Conservation (phyloP, 2,797 vertebrate genomes). For the Rhyacichthys aspro region DNA sequence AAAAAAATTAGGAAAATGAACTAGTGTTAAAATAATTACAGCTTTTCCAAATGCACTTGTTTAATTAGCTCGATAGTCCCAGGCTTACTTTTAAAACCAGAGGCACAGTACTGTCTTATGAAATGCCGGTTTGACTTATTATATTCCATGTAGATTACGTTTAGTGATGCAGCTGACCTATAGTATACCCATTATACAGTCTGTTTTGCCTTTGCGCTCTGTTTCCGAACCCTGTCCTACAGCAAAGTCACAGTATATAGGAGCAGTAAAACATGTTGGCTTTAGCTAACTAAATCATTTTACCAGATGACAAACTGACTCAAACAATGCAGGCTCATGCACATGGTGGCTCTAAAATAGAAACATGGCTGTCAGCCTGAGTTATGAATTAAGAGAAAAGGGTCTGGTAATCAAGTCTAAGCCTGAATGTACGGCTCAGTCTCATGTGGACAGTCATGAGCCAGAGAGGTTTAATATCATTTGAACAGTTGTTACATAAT, state of each 20-base stretch:
- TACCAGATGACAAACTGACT: slow-evolving; percentile 37
- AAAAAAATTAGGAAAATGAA: background rate
- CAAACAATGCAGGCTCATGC: slow-evolving; percentile 24
- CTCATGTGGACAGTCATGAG: slow-evolving; percentile 14
- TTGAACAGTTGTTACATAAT: slow-evolving; percentile 12
- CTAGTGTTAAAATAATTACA: background rate
- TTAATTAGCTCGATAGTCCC: background rate
- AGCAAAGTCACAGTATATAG: slow-evolving; percentile 20
- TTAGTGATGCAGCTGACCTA: no score
- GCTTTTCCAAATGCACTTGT: background rate
- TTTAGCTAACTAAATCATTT: slow-evolving; percentile 21
- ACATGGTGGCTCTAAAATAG: slow-evolving; percentile 64
- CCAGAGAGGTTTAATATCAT: slow-evolving; percentile 24
- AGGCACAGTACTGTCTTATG: background rate
- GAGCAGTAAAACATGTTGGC: slow-evolving; percentile 10
- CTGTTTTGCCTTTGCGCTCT: no score
- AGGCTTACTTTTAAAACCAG: background rate
- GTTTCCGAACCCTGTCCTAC: slow-evolving; percentile 13
- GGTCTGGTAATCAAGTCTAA: background rate
- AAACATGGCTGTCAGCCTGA: slow-evolving; percentile 30
- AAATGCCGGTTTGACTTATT: background rate
- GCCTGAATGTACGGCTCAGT: slow-evolving; percentile 22
- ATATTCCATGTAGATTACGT: no score
- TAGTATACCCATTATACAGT: no score
- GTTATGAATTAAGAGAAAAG: slow-evolving; percentile 17